Base-by-base conservation (phyloP, 2,113 vertebrate genomes). In the Pachyramphus minor region DNA sequence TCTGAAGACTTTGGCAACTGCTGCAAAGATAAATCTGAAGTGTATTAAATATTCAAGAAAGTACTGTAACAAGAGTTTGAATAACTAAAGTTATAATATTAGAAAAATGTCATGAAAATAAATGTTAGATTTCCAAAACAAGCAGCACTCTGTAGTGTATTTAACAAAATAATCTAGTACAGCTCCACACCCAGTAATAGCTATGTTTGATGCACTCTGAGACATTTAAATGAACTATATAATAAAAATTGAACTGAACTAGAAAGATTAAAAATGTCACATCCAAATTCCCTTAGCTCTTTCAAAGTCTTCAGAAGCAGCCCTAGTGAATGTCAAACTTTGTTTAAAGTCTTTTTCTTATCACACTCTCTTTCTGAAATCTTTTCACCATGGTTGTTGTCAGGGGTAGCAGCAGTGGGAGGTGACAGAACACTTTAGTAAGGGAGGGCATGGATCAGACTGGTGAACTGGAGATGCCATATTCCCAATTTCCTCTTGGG, bases 21-120 rank as follows among this genome's bases (percentile, higher is more conserved):
- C 20, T 49, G 24, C 73, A 81, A 47, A 74, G 60, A 68, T 41
- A 84, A 76, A 94, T 71, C 52, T 93, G 60, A 63, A 89, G 64
- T 30, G 25, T 27, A 91, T 87, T 94, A 95, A 93, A 93, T 87
- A 93, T 68, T 56, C 52, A 72, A 89, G 66, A 39, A 92, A 79
- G 52, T 79, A 64, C 45, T 82, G 22, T 24, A 59, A 86, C 56
- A 58, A 3, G 19, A 82, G 41, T 75, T 63, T 89, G 64, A 93
- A 59, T 44, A 49, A 78, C 44, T 95, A 14, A 69, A 77, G 35
- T 80, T 90, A 66, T 23, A 88, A 85, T 44, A 69, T 78, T 76
- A 95, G 79, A 78, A 95, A 95, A 90, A 92, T 24, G 49, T 86
- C 16, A 87, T 6, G n/a, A 75, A 84, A 87, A n/a, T n/a, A 90